Conservation (phyloP, 2,888 invertebrate genomes). For the Tiliacea citrago region DNA sequence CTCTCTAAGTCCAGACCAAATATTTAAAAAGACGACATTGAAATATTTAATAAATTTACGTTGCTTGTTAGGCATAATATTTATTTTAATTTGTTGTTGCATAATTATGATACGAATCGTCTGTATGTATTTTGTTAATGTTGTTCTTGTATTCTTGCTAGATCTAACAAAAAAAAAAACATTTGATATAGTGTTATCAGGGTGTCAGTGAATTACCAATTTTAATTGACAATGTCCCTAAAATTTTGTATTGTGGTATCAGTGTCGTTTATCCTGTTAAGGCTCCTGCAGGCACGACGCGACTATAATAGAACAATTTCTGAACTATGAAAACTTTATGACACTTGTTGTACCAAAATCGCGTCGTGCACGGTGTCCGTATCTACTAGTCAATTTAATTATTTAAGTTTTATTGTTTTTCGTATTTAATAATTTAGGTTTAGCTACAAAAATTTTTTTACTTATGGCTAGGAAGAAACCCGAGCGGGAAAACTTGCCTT, state of each 20-base stretch:
- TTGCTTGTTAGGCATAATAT: neutral
- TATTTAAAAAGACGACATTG: neutral
- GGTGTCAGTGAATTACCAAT: too few species aligned
- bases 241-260: neutral
- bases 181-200: neutral
- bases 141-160: neutral
- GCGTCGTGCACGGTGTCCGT: neutral
- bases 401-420: neutral
- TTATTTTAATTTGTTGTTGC: conserved; percentile 3
- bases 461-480: neutral
- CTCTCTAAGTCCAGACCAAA: conserved; percentile 9
- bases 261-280: neutral
- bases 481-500: too few species aligned
- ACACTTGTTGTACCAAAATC: too few species aligned
- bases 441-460: neutral
- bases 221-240: too few species aligned
- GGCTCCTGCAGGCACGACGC: too few species aligned
- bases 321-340: too few species aligned
- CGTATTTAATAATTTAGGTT: conserved; percentile 5
- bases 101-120: neutral
- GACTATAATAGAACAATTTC: too few species aligned
- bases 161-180: neutral
- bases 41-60: neutral
- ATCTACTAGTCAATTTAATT: conserved; percentile 39
- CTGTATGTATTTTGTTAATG: neutral